Evolutionary conservation across 2,113 vertebrate genomes (phyloP).

Genomic region (Speoplatyrhinus poulsoni): DNA sequence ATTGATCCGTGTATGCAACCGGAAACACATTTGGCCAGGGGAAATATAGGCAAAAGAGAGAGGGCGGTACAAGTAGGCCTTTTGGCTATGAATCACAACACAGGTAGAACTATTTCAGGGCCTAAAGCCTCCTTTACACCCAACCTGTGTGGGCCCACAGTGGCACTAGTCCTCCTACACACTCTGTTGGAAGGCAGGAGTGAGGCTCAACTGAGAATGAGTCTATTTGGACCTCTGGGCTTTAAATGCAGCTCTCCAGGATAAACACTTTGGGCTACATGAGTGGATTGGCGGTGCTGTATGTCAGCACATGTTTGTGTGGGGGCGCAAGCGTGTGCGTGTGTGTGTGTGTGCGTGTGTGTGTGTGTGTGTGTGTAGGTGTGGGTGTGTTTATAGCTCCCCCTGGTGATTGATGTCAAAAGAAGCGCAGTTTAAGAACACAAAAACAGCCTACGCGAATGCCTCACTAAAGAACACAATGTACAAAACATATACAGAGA

Average conservation of each 20-base stretch:
- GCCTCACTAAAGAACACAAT: background rate
- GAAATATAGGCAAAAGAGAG: constrained; percentile 3
- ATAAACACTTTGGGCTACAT: background rate
- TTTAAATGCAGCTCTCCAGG: background rate
- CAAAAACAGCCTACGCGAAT: background rate
- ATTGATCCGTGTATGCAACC: constrained; percentile 55
- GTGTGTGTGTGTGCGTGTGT: background rate
- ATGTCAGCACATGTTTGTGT: background rate
- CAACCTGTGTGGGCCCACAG: background rate
- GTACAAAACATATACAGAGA: background rate
- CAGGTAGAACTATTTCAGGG: constrained; percentile 17
- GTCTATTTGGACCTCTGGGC: background rate
- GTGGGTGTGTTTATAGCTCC: constrained; percentile 24
- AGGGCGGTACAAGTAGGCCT: constrained; percentile 10
- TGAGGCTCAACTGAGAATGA: background rate
- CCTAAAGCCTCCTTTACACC: constrained; percentile 3
- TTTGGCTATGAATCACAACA: constrained; percentile 46
- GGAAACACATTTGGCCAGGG: background rate
- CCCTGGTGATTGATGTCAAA: constrained; percentile 30
- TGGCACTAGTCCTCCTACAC: background rate
- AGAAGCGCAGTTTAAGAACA: background rate
- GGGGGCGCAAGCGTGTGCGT: background rate
- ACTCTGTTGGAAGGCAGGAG: constrained; percentile 3
- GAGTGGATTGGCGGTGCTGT: background rate
- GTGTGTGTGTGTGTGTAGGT: background rate